Percentiles rank a stretch among this genome's conserved stretches.
Conservation (phyloP, 2,797 vertebrate genomes). For the Phataginus tetradactyla region DNA sequence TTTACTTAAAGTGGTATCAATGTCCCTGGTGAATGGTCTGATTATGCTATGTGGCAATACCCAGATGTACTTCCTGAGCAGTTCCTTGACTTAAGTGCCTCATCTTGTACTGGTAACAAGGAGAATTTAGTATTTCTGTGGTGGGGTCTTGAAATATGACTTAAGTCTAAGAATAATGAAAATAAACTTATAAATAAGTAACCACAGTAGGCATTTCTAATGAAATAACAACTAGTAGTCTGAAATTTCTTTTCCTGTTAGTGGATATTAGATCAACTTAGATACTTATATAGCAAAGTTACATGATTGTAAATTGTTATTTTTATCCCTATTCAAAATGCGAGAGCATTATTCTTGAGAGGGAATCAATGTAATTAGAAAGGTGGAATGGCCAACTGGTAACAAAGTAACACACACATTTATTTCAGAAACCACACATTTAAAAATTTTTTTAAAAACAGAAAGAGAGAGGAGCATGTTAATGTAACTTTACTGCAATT, state of each 20-base stretch:
- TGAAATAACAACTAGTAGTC: not conserved
- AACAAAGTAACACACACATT: slow-evolving; percentile 20
- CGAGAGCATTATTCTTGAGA: not conserved
- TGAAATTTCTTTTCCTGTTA: slow-evolving; percentile 8
- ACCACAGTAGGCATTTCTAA: not conserved
- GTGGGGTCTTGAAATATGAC: not conserved
- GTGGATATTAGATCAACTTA: not conserved
- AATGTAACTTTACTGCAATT: slow-evolving; percentile 42
- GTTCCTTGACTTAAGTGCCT: not conserved
- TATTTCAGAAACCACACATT: slow-evolving; percentile 51
- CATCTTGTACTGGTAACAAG: not conserved
- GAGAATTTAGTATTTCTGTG: not conserved
- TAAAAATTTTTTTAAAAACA: not conserved
- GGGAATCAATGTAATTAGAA: slow-evolving; percentile 18
- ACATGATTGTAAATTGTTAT: slow-evolving; percentile 24
- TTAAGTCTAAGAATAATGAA: not conserved
- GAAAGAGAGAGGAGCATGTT: not conserved
- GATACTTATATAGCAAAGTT: not conserved
- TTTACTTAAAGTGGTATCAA: not conserved
- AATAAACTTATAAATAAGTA: slow-evolving; percentile 6
- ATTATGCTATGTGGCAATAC: not conserved
- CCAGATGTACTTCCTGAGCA: not conserved
- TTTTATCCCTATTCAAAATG: slow-evolving; percentile 46
- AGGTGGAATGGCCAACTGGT: not conserved
- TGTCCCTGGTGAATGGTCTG: not conserved